Conservation (phyloP, 2,888 invertebrate species). For the Trissonchulus latispiculum region DNA sequence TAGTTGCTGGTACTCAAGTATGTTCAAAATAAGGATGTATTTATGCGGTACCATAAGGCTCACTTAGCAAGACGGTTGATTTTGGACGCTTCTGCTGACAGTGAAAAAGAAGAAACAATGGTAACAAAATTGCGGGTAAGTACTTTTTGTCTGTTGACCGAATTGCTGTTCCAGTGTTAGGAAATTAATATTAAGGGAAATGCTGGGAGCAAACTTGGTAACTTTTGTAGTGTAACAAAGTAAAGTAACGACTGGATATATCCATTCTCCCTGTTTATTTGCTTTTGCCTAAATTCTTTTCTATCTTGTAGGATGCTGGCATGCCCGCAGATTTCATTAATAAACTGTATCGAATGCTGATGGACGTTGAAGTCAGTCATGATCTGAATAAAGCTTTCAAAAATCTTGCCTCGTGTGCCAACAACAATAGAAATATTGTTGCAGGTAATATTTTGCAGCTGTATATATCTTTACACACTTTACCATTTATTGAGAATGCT, state of each 20-base stretch:
- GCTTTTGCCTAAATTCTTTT: constrained; percentile 9
- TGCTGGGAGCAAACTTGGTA: too few species aligned
- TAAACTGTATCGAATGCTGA: constrained; percentile 84
- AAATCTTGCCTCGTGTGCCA: constrained; percentile 22
- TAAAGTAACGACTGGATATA: not conserved
- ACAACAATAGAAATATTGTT: constrained; percentile 22
- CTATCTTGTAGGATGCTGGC: constrained; percentile 67
- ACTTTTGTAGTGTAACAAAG: too few species aligned
- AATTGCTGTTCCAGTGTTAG: too few species aligned
- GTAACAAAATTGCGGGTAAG: constrained; percentile 76
- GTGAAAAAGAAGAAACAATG: constrained; percentile 98
- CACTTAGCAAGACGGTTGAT: constrained; percentile 90
- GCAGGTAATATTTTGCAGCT: constrained; percentile 16
- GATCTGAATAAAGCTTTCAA: constrained; percentile 88
- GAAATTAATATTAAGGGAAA: too few species aligned
- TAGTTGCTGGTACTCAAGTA: constrained; percentile 85
- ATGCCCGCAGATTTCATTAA: constrained; percentile 99
- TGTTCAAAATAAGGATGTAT: constrained; percentile 98
- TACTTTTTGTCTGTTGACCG: too few species aligned
- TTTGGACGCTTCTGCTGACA: constrained; percentile 93
- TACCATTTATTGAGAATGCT: too few species aligned
- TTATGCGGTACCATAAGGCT: constrained; percentile 98
- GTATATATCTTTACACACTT: too few species aligned
- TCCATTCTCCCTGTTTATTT: constrained; percentile 11
- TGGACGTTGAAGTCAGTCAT: constrained; percentile 91